These are phyloP conservation scores for Falco concolor DNA, from an alignment of 2,797 vertebrate genomes.

Conservation along the genomic window DNA sequence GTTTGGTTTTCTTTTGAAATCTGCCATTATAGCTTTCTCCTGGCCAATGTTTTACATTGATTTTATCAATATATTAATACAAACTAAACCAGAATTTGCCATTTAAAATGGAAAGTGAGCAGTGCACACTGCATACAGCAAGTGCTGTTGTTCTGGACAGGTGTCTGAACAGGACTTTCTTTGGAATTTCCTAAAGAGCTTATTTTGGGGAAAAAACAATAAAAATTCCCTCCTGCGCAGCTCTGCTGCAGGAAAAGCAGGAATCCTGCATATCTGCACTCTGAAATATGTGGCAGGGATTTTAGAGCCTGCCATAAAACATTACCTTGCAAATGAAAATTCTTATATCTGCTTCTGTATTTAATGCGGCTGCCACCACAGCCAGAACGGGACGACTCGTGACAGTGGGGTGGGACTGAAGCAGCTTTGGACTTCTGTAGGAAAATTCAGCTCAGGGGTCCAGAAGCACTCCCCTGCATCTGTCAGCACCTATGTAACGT, in stretches of 20 bases:
- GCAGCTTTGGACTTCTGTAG: not conserved
- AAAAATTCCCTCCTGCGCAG: not conserved
- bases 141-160: accelerated
- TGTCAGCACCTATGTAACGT: not conserved
- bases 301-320: not conserved
- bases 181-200: not conserved
- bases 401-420: not conserved
- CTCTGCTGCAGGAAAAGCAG: not conserved
- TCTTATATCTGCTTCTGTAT: not conserved
- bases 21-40: not conserved
- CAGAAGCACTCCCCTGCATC: not conserved
- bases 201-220: not conserved
- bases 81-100: not conserved
- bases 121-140: accelerated
- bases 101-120: not conserved
- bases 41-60: not conserved
- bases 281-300: not conserved
- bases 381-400: not conserved
- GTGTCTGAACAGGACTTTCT: not conserved
- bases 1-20: not conserved
- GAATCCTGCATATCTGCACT: not conserved
- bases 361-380: not conserved
- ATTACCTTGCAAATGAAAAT: not conserved
- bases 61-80: not conserved
- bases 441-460: not conserved